Evolutionary conservation across 2,113 vertebrate genomes (phyloP).

Genomic region (Sus scrofa): T2T-Sscrofa CM000817.6:88710001-88710500

Average conservation of each 20-base stretch:
- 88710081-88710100: too few relatives aligned
- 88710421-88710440: conserved; percentile 40
- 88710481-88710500: background rate
- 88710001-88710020: too few relatives aligned
- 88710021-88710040: too few relatives aligned
- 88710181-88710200: background rate
- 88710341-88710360: background rate
- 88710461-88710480: background rate
- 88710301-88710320: background rate
- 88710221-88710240: background rate
- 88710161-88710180: background rate
- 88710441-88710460: background rate
- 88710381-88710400: conserved; percentile 1
- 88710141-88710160: background rate
- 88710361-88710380: background rate
- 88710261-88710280: conserved; percentile 32
- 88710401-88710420: conserved; percentile 41
- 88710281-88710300: conserved; percentile 3
- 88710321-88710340: conserved; percentile 4
- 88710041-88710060: too few relatives aligned
- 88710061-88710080: too few relatives aligned
- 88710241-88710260: conserved; percentile 8
- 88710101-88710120: background rate
- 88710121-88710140: conserved; percentile 4
- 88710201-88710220: conserved; percentile 53